Base-by-base conservation (phyloP, 2,797 vertebrate genomes). In the Adelosebastes latens region DNA sequence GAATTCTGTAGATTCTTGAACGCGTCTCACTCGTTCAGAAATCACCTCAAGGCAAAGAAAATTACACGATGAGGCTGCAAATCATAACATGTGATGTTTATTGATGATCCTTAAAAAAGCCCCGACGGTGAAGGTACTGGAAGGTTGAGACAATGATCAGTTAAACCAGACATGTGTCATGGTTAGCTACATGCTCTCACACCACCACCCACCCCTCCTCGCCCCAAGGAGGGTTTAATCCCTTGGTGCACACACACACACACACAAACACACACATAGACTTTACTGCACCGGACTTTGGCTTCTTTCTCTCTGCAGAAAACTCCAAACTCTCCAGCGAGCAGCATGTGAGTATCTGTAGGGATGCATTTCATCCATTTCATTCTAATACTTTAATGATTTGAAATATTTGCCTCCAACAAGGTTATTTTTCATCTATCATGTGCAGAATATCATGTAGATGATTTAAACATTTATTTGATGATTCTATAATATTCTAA, bases 291-390 rank as follows among this genome's bases (percentile, higher is more conserved):
- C 76, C 78, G 93, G 89, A 91, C 91, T 88, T 89, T 91, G 89
- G 82, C 78, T 92, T 79, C 70, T 52, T 68, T 55, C 34, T 27
- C 34, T 66, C 76, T 64, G 36, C 86, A 88, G 83, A 87, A 83
- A 84, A 63, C 58, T 80, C 25, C 25, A 69, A 75, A 69, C 67
- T 59, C 81, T 77, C 32, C 74, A 76, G 4, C 60, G 46, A 65
- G 52, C 58, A 69, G 73, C 88, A 87, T 60, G 94, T 94, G 88
- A 95, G 94, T 94, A 87, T 75, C 63, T 75, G 64, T 83, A 84
- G 1, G 11, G 61, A 80, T 66, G 77, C 64, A 56, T 1, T 11
- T 11, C 34, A 31, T 39, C 16, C 7, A 5, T 31, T 53, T 12
- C 1, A 42, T 42, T 74, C 24, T 60, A 46, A 20, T 36, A 56